Evolutionary conservation across 2,797 vertebrate species (phyloP), one percentile per base, ranked within the genome.

Genomic region (Sebastes trivittatus): DNA sequence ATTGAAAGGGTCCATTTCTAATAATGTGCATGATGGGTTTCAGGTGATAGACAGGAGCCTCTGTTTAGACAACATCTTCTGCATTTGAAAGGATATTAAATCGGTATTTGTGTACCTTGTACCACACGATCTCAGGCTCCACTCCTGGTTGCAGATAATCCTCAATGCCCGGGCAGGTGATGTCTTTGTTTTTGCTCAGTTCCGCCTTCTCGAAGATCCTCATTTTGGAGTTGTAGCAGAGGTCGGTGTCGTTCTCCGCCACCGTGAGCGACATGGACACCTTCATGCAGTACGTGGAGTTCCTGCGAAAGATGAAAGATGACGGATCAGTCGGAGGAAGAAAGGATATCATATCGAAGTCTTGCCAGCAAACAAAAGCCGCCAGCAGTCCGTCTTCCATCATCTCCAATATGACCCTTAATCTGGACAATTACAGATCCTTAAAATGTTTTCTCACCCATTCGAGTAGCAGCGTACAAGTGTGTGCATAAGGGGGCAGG

Each of bases 261-360:
- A 99, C 98, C 0, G 95, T 97, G 90, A 99, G 95, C 0, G 98
- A 97, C 96, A 99, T 99, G 92, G 98, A 99, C 87, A 99, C 98
- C 95, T 99, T 99, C 98, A 99, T 99, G 93, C 98, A 99, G 89
- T 99, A 99, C 4, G 98, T 98, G 78, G 98, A 98, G 89, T 99
- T 99, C 94, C 98, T 99, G 96, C 94, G 16, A 58, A 68, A 46
- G 75, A 81, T 38, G 75, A 81, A 70, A 66, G 29, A 30, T 22
- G 63, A 80, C 20, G 58, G 60, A 82, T 83, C 7, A 78, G 68
- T 63, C 5, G 8, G 36, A 34, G 32, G 30, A 49, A 81, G 52
- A 58, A 75, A 75, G 55, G 11, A 29, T 1, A 23, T 80, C 32
- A 52, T 56, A 64, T n/a, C 42, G n/a, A 81, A 69, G 55, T 52